Percentiles rank a stretch among this genome's conserved stretches.
phyloP scores from a whole-genome alignment of 2,888 invertebrate species.

The Protula sp. region DNA sequence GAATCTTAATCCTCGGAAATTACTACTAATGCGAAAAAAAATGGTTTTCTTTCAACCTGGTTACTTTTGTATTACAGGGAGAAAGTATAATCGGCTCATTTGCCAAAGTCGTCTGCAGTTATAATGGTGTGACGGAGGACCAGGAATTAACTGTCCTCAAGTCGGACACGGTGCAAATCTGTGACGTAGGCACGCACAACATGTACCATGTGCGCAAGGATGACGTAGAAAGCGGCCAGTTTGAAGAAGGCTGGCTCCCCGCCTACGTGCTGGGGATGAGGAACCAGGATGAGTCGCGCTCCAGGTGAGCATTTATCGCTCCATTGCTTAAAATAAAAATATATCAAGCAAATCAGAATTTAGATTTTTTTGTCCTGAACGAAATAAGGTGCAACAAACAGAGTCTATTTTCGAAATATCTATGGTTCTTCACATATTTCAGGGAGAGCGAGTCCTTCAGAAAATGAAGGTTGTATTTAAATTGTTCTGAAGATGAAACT shows the following conservation, averaged over 20 bases:
- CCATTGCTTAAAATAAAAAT: too few species aligned
- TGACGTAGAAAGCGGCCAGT: conserved; percentile 42
- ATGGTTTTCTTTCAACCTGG: too few species aligned
- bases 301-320: conserved; percentile 25
- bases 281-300: background rate
- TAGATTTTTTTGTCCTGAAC: background rate
- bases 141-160: conserved; percentile 52
- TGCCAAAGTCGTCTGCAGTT: conserved; percentile 45
- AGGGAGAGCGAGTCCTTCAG: too few species aligned
- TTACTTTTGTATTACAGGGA: too few species aligned
- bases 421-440: too few species aligned
- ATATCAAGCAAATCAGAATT: background rate
- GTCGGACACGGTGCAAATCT: conserved; percentile 53
- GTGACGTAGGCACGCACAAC: conserved; percentile 45
- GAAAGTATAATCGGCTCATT: background rate
- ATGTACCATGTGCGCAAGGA: conserved; percentile 48
- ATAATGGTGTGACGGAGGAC: conserved; percentile 53
- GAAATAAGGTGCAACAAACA: too few species aligned
- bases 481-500: too few species aligned
- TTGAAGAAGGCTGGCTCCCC: conserved; percentile 54
- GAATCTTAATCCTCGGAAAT: too few species aligned
- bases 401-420: too few species aligned
- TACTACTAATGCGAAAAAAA: too few species aligned
- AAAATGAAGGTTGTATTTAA: too few species aligned
- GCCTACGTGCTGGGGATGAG: conserved; percentile 33